These are phyloP conservation scores for Notiomystis cincta DNA, from an alignment of 2,113 vertebrate species.

Conservation along the genomic window DNA sequence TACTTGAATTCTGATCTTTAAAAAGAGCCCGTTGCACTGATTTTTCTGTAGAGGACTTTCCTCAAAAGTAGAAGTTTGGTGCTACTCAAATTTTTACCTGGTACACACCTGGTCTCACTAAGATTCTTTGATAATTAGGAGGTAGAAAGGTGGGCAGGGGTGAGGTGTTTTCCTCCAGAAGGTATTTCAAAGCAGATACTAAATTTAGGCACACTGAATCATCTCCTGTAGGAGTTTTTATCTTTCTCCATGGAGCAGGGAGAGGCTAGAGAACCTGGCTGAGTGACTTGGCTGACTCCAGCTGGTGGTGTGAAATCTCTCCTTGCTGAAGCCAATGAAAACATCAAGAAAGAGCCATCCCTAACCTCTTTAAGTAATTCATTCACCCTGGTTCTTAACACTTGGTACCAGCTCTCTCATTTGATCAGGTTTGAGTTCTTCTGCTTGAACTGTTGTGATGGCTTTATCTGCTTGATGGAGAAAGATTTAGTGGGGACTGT, in stretches of 20 bases:
- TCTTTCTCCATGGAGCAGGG: neutral
- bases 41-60: neutral
- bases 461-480: neutral
- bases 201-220: neutral
- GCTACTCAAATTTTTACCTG: neutral
- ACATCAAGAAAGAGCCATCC: neutral
- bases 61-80: neutral
- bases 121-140: neutral
- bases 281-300: neutral
- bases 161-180: neutral
- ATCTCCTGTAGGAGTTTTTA: neutral
- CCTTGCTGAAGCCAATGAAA: neutral
- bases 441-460: neutral
- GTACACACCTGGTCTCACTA: neutral
- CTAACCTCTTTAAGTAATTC: neutral
- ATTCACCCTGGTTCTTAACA: neutral
- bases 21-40: neutral
- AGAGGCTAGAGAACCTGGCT: neutral
- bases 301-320: neutral
- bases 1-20: neutral
- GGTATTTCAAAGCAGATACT: neutral
- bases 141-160: rapidly evolving
- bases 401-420: neutral
- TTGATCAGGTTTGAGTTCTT: neutral
- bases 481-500: neutral